Evolutionary conservation across 2,113 vertebrate species (phyloP).

Genomic region (Prionailurus bengalensis): DNA sequence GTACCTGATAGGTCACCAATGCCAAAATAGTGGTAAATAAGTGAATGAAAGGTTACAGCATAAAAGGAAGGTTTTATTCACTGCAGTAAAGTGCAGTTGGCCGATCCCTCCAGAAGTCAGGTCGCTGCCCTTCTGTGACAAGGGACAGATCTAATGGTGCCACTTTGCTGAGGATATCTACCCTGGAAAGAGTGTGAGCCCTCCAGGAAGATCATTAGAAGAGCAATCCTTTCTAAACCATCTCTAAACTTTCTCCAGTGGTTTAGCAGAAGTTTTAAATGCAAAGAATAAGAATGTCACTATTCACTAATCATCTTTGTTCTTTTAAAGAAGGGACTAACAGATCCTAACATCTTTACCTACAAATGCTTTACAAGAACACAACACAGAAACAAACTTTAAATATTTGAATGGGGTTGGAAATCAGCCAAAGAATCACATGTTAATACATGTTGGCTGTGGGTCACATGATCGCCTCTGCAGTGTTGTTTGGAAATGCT

Average conservation of each 20-base stretch:
- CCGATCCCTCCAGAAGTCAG: neutral
- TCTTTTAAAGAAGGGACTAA: neutral
- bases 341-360: neutral
- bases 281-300: neutral
- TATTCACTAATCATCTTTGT: neutral
- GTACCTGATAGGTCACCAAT: neutral
- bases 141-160: neutral
- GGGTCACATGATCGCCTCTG: neutral
- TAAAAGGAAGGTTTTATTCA: neutral
- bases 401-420: neutral
- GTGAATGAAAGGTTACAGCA: neutral
- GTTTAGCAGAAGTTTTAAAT: neutral
- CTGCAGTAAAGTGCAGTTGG: too few species aligned
- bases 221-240: neutral
- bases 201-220: neutral
- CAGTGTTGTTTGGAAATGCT: neutral
- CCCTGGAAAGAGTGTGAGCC: neutral
- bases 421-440: neutral
- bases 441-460: neutral
- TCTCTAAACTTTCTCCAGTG: neutral
- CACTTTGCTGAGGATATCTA: neutral
- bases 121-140: neutral
- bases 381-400: neutral
- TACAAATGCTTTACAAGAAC: neutral
- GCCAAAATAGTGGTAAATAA: neutral